Base-by-base conservation (phyloP, 2,797 vertebrate species). In the Cygnus olor region DNA sequence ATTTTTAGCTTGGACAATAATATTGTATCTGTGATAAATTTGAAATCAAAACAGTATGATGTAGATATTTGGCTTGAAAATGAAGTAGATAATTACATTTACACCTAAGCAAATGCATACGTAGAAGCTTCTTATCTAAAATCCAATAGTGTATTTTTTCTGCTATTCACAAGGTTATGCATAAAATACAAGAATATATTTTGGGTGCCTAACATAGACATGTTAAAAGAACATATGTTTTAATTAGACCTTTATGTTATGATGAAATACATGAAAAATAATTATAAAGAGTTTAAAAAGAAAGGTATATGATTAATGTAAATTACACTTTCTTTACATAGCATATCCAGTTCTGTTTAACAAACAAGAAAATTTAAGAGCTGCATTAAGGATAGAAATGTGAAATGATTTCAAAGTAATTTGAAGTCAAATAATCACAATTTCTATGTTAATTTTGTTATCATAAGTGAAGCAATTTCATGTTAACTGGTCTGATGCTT, bases 391-490 rank as follows among this genome's bases (percentile, higher is more conserved):
- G 36, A 45, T 77, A 28, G 53, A 80, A 77, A 15, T 53, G 30
- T 49, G 42, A 84, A 81, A 64, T 21, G 30, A 61, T 78, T 70
- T 69, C 3, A 0, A 89, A 91, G 30, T 58, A 11, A 85, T 71
- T 57, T 80, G 27, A 68, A 80, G 69, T 64, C 53, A 72, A 83
- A 85, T 66, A 91, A 79, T 69, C 34, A 63, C 58, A 80, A 76
- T 76, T 76, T 85, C 72, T 89, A 4, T 72, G 58, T 88, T 87
- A 78, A 88, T 92, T 80, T 71, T 63, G 9, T 88, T 95, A 82
- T 18, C 45, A 36, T 80, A 87, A 94, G 80, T 78, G 65, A 71
- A 85, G 12, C 47, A 56, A 44, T 80, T 92, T 56, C 34, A 27
- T 19, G 3, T 92, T 83, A 90, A 85, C 22, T 42, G 40, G 20